Base-by-base conservation (phyloP, 2,113 vertebrate genomes). In the Nansenia antarctica region DNA sequence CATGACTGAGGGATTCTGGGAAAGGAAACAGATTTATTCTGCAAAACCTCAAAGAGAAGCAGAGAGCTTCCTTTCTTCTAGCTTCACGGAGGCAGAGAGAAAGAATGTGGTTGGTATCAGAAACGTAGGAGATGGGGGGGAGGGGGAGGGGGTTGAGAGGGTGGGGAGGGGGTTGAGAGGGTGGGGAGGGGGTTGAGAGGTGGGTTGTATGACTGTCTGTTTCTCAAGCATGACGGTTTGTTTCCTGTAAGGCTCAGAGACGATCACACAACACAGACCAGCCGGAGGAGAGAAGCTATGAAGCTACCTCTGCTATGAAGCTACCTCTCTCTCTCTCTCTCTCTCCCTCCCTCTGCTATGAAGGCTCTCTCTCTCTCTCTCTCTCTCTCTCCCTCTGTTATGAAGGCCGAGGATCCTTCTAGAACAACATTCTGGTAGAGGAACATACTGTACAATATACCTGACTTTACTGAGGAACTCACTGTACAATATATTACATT, bases 231-330 rank as follows among this genome's bases (percentile, higher is more conserved):
- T 77, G 70, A 79, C 78, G 72, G 69, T 76, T 82, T n/a, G 73
- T 89, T 85, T 87, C 87, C 84, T 85, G 81, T 78, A 74, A 76
- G 79, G 73, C 81, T 72, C 73, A 70, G 69, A 77, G 63, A 82
- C 78, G 74, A 80, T 80, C 77, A 77, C 77, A 73, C 73, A 74
- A 52, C 69, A 65, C 79, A 76, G 78, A 83, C 86, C 67, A 82
- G 80, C 81, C 31, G 73, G 81, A 85, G 69, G 67, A 35, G 70
- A 72, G 70, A 84, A 80, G n/a, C n/a, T n/a, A n/a, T n/a, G n/a
- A n/a, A n/a, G n/a, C n/a, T n/a, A n/a, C n/a, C n/a, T n/a, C n/a
- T n/a, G n/a, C n/a, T n/a, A n/a, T n/a, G n/a, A n/a, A n/a, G n/a
- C n/a, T n/a, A n/a, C n/a, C n/a, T n/a, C n/a, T n/a, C n/a, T n/a